Evolutionary conservation across 1,140 invertebrate species (phyloP), one percentile per base, ranked within the genome.

Genomic region (Olivierus martensii): DNA sequence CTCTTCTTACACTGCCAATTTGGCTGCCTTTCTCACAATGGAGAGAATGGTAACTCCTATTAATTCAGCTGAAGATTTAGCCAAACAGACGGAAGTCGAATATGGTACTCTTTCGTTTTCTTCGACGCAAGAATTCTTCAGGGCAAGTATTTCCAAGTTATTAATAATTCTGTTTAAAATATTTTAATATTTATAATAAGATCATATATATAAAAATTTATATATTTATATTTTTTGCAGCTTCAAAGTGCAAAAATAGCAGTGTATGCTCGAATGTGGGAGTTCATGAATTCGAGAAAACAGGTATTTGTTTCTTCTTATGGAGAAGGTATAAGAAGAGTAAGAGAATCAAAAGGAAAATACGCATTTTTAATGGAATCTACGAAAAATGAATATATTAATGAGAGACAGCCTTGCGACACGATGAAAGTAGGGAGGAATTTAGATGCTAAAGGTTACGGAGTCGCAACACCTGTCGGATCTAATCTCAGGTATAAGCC

Each of bases 1-100:
- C 56, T 96, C 92, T 42, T 97, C 92, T 11, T 99, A 98, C 21
- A 98, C 94, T 21, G 93, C 94, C 44, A 99, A 99, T 71, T 75
- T 98, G 52, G 92, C 93, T 2, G 93, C 94, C 12, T 98, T 97
- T 71, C 77, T 93, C 43, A 95, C 90, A 1, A 84, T 95, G 12
- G 90, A 94, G 68, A 74, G 90, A 48, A 93, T 96, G 83, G 81
- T 91, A 0, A 82, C 88, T 6, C 89, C 90, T 1, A 92, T 97
- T 56, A 92, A 94, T 67, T 89, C 87, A 6, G 82, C 88, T 1
- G 89, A 96, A 68, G 92, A 95, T 71, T 72, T 96, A 14, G 82
- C 87, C 2, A 82, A 85, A 42, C 91, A 97, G 73, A 92, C 85
- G 6, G 91, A 95, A 72, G 93, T 99, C 3, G 84, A 92, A 68